Evolutionary conservation across 2,797 vertebrate species (phyloP).

Genomic region (Eulemur rubriventer): DNA sequence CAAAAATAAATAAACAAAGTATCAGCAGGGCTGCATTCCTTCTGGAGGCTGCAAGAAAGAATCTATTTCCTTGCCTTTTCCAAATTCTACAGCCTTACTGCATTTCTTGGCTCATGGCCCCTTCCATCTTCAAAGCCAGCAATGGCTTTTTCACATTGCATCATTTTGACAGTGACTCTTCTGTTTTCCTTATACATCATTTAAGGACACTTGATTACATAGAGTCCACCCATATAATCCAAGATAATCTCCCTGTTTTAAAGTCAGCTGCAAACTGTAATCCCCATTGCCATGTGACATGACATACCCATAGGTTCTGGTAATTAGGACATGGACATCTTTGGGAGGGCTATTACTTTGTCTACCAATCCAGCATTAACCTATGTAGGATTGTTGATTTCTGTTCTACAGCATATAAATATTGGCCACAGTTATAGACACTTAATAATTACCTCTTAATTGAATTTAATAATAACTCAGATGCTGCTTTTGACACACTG

Average conservation of each 20-base stretch:
- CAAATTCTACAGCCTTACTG: not conserved
- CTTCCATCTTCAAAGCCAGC: not conserved
- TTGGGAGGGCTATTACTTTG: not conserved
- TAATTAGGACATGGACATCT: not conserved
- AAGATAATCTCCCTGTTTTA: not conserved
- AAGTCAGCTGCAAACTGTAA: not conserved
- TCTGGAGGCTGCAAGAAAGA: not conserved
- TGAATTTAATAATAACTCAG: constrained; percentile 7
- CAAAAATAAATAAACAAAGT: not conserved
- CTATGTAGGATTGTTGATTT: not conserved
- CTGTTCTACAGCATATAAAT: not conserved
- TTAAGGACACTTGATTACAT: not conserved
- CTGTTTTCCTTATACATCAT: not conserved
- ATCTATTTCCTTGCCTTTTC: not conserved
- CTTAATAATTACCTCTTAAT: not conserved
- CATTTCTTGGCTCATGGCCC: not conserved
- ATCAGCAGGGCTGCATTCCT: not conserved
- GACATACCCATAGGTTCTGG: not conserved
- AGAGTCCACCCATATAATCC: not conserved
- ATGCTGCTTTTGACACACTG: not conserved
- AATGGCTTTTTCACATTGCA: not conserved
- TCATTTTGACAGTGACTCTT: not conserved
- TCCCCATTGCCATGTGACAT: not conserved
- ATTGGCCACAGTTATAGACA: not conserved
- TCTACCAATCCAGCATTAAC: not conserved